These are phyloP conservation scores for Pagrus major DNA, from an alignment of 2,113 vertebrate genomes.

Conservation along the genomic window DNA sequence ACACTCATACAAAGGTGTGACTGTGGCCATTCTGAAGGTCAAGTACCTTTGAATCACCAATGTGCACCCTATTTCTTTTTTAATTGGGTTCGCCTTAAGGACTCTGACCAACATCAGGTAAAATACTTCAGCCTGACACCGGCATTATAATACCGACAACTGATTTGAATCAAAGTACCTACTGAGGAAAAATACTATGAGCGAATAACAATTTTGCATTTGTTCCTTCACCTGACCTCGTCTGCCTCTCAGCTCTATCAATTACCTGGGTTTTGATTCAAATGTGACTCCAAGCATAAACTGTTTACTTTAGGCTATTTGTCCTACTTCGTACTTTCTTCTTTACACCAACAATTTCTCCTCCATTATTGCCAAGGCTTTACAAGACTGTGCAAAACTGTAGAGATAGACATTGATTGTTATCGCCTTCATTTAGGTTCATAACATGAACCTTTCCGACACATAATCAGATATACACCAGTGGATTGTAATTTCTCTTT, in stretches of 20 bases:
- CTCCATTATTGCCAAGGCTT: background rate
- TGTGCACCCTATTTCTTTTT: background rate
- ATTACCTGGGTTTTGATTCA: background rate
- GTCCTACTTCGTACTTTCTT: background rate
- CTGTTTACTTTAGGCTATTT: background rate
- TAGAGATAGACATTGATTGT: background rate
- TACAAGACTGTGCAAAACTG: background rate
- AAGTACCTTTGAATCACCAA: constrained; percentile 2
- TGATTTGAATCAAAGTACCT: background rate
- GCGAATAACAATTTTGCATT: background rate
- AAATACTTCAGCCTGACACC: constrained; percentile 20
- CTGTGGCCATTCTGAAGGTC: constrained; percentile 23
- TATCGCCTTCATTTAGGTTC: background rate
- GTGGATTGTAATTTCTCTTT: background rate
- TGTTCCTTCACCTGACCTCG: background rate
- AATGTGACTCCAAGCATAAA: background rate
- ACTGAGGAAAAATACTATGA: constrained; percentile 2
- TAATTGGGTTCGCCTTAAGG: constrained; percentile 36
- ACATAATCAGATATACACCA: background rate
- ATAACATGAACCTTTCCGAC: background rate
- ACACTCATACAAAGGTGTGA: background rate
- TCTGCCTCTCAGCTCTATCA: background rate
- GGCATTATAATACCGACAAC: constrained; percentile 3
- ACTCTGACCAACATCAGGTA: background rate
- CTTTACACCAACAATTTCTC: background rate